Evolutionary conservation across 2,888 invertebrate species (phyloP).

Genomic region (Protonemura montana): DNA sequence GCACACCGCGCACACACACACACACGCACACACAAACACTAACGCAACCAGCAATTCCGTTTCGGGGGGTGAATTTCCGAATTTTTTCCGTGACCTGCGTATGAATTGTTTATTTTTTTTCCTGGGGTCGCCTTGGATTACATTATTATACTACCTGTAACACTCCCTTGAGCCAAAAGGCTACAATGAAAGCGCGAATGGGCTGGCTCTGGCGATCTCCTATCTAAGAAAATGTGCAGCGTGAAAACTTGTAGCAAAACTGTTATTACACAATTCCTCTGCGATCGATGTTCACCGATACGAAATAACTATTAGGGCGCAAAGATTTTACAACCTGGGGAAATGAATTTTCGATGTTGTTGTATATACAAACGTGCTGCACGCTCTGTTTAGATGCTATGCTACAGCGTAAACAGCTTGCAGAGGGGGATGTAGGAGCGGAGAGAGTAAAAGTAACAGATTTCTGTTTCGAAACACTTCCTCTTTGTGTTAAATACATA

Average conservation of each 20-base stretch:
- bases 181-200: neutral
- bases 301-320: neutral
- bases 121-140: slow-evolving; percentile 24
- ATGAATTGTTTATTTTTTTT: slow-evolving; percentile 28
- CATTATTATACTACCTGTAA: slow-evolving; percentile 24
- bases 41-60: too few relatives aligned
- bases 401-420: neutral
- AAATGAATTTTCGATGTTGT: neutral
- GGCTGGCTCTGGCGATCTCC: neutral
- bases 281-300: slow-evolving; percentile 1
- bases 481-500: neutral
- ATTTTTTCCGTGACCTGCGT: slow-evolving; percentile 35
- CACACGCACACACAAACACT: neutral
- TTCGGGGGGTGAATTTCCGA: neutral
- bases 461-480: neutral
- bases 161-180: neutral
- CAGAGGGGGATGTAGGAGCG: neutral
- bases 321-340: slow-evolving; percentile 7
- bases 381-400: neutral
- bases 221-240: neutral
- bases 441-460: neutral
- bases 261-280: neutral
- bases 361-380: neutral
- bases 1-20: neutral
- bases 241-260: neutral